phyloP scores from a whole-genome alignment of 1,140 invertebrate species.

The Sarcophaga peregrina region DNA sequence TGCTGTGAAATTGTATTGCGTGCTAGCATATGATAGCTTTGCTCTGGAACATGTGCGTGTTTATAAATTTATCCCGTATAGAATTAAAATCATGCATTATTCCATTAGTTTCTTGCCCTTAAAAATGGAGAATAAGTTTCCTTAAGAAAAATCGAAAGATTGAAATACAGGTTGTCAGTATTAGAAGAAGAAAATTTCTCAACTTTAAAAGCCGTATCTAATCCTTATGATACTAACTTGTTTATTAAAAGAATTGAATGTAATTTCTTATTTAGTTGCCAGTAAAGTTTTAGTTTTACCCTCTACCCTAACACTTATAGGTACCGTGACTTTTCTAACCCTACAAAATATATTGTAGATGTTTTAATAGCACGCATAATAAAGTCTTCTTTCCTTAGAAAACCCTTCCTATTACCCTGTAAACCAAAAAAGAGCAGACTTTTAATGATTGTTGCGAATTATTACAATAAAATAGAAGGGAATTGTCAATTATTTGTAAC shows the following conservation, averaged over 20 bases:
- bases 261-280: no score
- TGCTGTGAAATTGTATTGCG: neutral
- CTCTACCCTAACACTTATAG: neutral
- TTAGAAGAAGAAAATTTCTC: no score
- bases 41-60: neutral
- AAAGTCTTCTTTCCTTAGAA: neutral
- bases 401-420: neutral
- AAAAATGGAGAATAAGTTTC: neutral
- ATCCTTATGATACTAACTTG: no score
- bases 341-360: neutral
- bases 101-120: neutral
- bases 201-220: no score
- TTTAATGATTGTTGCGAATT: neutral
- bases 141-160: no score
- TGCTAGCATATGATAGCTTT: conserved; percentile 24
- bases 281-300: no score
- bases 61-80: conserved; percentile 14
- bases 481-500: conserved; percentile 6
- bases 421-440: no score
- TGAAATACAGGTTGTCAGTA: no score
- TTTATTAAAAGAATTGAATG: no score
- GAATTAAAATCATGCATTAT: neutral
- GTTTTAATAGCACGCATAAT: neutral
- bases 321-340: neutral
- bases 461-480: neutral